A percentile compares a stretch with the other conserved stretches of the same genome.
phyloP scores from a whole-genome alignment of 2,797 vertebrate species.

The Chelmon rostratus region DNA sequence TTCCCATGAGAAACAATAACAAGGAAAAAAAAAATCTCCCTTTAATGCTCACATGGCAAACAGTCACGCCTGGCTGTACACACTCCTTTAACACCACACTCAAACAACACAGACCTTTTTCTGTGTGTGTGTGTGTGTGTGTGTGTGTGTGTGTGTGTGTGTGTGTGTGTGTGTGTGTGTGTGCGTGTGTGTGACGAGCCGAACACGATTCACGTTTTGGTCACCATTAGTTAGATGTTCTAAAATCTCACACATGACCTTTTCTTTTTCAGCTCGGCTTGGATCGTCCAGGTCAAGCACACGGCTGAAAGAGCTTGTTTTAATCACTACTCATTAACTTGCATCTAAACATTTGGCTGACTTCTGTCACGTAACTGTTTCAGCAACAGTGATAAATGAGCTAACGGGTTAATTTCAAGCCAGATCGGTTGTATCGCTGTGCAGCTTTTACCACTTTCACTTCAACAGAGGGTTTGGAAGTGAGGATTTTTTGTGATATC shows the following conservation, averaged over 20 bases:
- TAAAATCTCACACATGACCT: slow-evolving; percentile 25
- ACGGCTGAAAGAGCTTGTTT: slow-evolving; percentile 39
- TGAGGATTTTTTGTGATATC: background rate
- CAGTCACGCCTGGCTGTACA: slow-evolving; percentile 76
- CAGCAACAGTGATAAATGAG: slow-evolving; percentile 44
- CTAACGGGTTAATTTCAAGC: slow-evolving; percentile 25
- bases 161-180: background rate
- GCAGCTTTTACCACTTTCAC: slow-evolving; percentile 1
- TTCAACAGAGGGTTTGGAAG: background rate
- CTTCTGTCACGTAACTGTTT: slow-evolving; percentile 34
- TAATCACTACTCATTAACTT: slow-evolving; percentile 67
- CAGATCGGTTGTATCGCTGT: background rate
- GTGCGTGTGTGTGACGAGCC: slow-evolving; percentile 20
- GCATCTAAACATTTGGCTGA: slow-evolving; percentile 47
- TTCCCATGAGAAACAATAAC: slow-evolving; percentile 77
- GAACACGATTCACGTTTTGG: slow-evolving; percentile 12
- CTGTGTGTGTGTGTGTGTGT: slow-evolving; percentile 5
- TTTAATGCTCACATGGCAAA: slow-evolving; percentile 70
- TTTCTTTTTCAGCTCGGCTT: slow-evolving; percentile 7
- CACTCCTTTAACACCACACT: slow-evolving; percentile 65
- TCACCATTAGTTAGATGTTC: slow-evolving; percentile 12
- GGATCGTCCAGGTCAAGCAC: slow-evolving; percentile 35
- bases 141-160: background rate
- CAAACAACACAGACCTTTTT: slow-evolving; percentile 63
- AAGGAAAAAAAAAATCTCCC: slow-evolving; percentile 41